Base-by-base conservation (phyloP, 2,888 invertebrate genomes). In the Amorpha juglandis region DNA sequence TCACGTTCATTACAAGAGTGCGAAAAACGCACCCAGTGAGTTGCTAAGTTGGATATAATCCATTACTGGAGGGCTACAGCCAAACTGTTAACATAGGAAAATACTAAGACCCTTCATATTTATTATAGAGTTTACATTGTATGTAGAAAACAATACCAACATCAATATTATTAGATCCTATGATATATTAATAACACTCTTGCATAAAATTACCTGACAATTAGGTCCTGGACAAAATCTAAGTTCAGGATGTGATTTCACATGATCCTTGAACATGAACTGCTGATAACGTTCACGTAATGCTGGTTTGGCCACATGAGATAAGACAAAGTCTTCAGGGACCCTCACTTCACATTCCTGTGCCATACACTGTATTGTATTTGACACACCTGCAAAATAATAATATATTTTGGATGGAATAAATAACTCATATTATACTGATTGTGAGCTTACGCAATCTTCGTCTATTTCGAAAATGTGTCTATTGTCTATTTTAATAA, bases 281-380 rank as follows among this genome's bases (percentile, higher is more conserved):
- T 98, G 97, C 83, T 99, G 98, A 91, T 99, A 99, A 83, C 98
- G 97, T 83, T 98, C 98, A 71, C 98, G 94, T 84, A 98, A 94
- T 62, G 95, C 94, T 51, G 98, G 97, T 79, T 97, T 96, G 65
- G 96, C 95, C 67, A 99, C 95, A 81, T 98, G 95, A 67, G 96
- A 96, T 68, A 98, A 93, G 19, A 98, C 98, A 94, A 99, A 98
- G 88, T 99, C 98, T 94, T 99, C 99, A 8, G 99, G 98, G n/a
- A 97, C 98, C 75, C 98, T 94, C 51, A 99, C 96, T 84, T 97
- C 96, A 92, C 99, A 99, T 72, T 97, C 97, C 81, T 96, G 96
- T 62, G 98, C 98, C 99, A 99, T 99, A 91, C 99, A 99, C 82
- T 98, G 97, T 79, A 99, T 98, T 75, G 97, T 98, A 94, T 96